Evolutionary conservation across 2,797 vertebrate genomes (phyloP), one percentile per base, ranked within the genome.

Genomic region (Dryobates pubescens): DNA sequence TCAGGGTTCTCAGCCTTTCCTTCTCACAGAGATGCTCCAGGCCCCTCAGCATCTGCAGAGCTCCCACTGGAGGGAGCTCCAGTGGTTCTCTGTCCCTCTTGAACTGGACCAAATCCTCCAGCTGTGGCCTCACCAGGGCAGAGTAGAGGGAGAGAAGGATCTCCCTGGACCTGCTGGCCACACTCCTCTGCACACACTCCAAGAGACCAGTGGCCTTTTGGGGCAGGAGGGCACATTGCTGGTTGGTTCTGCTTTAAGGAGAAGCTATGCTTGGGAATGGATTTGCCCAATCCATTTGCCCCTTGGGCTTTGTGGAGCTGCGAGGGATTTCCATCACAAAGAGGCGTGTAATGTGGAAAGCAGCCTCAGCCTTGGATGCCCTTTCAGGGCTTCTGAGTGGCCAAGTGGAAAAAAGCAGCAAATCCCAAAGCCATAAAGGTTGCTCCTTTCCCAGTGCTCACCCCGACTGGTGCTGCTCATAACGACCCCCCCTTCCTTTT

Each of bases 321-420:
- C 24, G 69, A 65, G 84, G 23, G 80, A 57, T 83, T 79, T 70
- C 7, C 88, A 74, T 14, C 53, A 92, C 69, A 89, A 82, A 9
- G 74, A 74, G 71, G 91, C 3, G 9, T 58, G 88, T 64, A 62
- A 92, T 62, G 68, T 5, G 3, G 80, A 89, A 89, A 70, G 72
- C 43, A 15, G 20, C 38, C 58, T 84, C 83, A 8, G 19, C 15
- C 75, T 80, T 80, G 95, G 94, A 92, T 76, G 93, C 84, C 93
- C 90, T 94, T 88, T 59, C 72, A 26, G 78, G 75, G 62, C 70
- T 90, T 17, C 16, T 23, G 38, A 82, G 84, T 17, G 75, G 95
- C 94, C 94, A 96, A 63, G 87, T 94, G 95, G 93, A 96, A 91
- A 61, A 73, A 32, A 86, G 84, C 47, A 67, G 86, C 59, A 83